These are phyloP conservation scores for Montifringilla adamsi DNA, from an alignment of 2,113 vertebrate genomes.

Conservation along the genomic window DNA sequence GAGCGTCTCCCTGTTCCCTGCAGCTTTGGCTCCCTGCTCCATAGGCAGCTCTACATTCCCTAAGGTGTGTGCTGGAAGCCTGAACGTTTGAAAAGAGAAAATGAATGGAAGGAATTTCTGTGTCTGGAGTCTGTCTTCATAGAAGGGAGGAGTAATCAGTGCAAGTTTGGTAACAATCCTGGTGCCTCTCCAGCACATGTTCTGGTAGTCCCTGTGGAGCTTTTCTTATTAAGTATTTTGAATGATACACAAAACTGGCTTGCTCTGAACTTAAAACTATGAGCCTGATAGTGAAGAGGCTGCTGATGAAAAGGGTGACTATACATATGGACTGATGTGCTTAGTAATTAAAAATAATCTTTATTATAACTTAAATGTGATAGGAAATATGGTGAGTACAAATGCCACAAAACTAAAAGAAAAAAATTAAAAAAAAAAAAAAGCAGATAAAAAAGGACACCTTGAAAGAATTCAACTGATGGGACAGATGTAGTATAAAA, in stretches of 20 bases:
- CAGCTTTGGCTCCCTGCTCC: neutral
- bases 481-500: slow-evolving; percentile 59
- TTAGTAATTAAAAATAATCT: slow-evolving; percentile 93
- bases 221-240: neutral
- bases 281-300: neutral
- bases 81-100: slow-evolving; percentile 35
- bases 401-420: slow-evolving; percentile 70
- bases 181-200: neutral
- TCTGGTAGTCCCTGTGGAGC: neutral
- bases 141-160: neutral
- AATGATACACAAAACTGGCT: neutral
- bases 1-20: slow-evolving; percentile 7
- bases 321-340: neutral
- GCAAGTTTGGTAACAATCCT: neutral
- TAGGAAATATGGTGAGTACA: slow-evolving; percentile 74
- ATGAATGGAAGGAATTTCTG: neutral
- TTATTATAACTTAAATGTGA: slow-evolving; percentile 90
- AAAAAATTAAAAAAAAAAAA: slow-evolving; percentile 33
- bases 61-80: neutral
- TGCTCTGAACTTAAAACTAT: neutral
- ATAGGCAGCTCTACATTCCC: neutral
- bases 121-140: neutral
- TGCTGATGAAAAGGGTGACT: neutral
- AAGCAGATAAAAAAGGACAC: slow-evolving; percentile 62
- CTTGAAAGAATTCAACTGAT: slow-evolving; percentile 54